Evolutionary conservation across 2,888 invertebrate species (phyloP).

Genomic region (Drosophila rubida): DNA sequence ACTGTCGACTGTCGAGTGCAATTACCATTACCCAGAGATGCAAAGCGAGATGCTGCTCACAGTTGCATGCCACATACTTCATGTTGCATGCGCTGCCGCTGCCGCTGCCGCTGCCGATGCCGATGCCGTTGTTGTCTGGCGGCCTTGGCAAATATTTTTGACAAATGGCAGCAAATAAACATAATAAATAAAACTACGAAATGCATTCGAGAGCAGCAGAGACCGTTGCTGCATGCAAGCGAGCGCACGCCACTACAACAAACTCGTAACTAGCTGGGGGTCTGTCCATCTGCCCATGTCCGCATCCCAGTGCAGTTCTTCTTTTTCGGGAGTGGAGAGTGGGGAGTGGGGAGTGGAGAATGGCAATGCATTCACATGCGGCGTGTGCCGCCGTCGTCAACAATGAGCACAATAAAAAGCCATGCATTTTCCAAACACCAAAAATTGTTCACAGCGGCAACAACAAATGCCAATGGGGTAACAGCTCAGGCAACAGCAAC

Average conservation of each 20-base stretch:
- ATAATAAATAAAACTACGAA: slow-evolving; percentile 73
- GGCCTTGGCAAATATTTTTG: slow-evolving; percentile 68
- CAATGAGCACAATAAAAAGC: slow-evolving; percentile 79
- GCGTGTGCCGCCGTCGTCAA: slow-evolving; percentile 65
- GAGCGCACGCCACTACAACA: neutral
- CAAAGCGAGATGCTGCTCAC: slow-evolving; percentile 7
- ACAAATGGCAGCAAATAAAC: slow-evolving; percentile 79
- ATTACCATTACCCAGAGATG: slow-evolving; percentile 16
- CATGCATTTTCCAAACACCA: slow-evolving; percentile 81
- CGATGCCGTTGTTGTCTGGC: slow-evolving; percentile 39
- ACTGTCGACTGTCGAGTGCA: slow-evolving; percentile 11
- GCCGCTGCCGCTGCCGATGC: too few relatives aligned
- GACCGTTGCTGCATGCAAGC: neutral
- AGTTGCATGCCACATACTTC: slow-evolving; percentile 29
- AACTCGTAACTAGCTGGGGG: slow-evolving; percentile 52
- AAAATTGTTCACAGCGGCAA: slow-evolving; percentile 69
- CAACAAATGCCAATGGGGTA: slow-evolving; percentile 33
- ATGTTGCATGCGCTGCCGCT: too few relatives aligned
- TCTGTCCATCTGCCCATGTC: slow-evolving; percentile 27
- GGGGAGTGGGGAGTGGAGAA: neutral
- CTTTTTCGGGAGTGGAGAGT: neutral
- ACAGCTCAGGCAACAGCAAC: slow-evolving; percentile 27
- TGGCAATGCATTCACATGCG: slow-evolving; percentile 36
- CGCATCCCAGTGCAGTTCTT: slow-evolving; percentile 19
- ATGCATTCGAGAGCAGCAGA: slow-evolving; percentile 56